These are phyloP conservation scores for Otis tarda DNA, from an alignment of 2,113 vertebrate species.

Conservation along the genomic window DNA sequence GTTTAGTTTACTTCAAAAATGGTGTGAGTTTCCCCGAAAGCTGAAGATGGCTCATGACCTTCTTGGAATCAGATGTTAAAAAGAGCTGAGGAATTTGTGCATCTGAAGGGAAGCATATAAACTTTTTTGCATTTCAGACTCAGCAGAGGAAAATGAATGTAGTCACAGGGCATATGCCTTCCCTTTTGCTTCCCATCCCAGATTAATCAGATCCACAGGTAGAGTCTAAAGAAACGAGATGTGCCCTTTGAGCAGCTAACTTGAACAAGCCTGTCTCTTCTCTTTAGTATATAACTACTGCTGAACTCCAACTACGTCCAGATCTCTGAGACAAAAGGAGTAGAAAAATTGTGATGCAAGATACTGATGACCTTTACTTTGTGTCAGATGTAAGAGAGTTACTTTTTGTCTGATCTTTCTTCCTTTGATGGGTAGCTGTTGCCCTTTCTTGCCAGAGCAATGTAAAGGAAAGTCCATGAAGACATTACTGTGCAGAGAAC, in stretches of 20 bases:
- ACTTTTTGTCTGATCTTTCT: conserved; percentile 8
- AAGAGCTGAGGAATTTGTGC: neutral
- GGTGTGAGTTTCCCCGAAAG: neutral
- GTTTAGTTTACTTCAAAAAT: neutral
- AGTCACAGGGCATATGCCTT: neutral
- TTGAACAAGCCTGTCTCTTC: neutral
- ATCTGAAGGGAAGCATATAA: neutral
- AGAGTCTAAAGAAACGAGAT: neutral
- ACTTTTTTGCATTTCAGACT: neutral
- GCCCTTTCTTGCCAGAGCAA: conserved; percentile 18
- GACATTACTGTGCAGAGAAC: neutral
- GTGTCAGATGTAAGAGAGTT: neutral
- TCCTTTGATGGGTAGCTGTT: conserved; percentile 2
- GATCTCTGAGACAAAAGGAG: neutral
- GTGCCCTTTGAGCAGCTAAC: neutral
- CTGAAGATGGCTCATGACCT: neutral
- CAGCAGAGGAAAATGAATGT: neutral
- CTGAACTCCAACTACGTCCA: neutral
- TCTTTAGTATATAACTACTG: neutral
- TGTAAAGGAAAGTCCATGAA: neutral
- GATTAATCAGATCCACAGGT: neutral
- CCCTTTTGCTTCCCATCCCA: neutral
- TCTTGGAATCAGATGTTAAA: neutral
- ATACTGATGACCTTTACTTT: neutral
- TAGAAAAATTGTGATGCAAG: neutral